phyloP scores from a whole-genome alignment of 2,113 vertebrate genomes.

The Bubo scandiacus region DNA sequence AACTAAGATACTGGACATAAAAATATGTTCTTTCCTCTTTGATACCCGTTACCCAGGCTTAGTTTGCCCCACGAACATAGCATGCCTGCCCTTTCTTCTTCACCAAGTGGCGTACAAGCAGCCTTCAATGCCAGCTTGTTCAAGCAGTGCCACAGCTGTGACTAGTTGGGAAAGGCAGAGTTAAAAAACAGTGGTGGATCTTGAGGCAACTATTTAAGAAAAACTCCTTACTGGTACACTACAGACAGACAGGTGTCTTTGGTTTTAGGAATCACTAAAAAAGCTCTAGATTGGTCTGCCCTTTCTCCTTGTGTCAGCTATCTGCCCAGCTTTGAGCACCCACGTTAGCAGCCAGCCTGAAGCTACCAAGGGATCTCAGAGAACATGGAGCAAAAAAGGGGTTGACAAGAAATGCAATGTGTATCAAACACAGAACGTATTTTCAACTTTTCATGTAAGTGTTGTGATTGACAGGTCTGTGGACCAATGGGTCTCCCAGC shows the following conservation, averaged over 20 bases:
- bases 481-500: not conserved
- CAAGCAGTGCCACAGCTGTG: not conserved
- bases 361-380: not conserved
- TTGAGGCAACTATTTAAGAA: not conserved
- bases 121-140: not conserved
- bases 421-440: not conserved
- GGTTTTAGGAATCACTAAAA: not conserved
- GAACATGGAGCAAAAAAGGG: not conserved
- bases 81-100: not conserved
- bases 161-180: not conserved
- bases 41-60: not conserved
- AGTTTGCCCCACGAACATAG: not conserved
- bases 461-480: not conserved
- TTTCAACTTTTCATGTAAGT: not conserved
- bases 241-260: not conserved
- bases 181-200: not conserved
- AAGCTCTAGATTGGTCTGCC: not conserved
- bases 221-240: fast-evolving
- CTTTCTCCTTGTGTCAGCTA: not conserved
- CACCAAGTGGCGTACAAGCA: not conserved
- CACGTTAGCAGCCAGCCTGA: not conserved
- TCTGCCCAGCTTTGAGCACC: not conserved
- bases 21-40: not conserved
- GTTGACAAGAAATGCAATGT: not conserved
- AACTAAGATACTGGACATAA: not conserved